phyloP scores from a whole-genome alignment of 2,113 vertebrate genomes.

The Sander vitreus region DNA sequence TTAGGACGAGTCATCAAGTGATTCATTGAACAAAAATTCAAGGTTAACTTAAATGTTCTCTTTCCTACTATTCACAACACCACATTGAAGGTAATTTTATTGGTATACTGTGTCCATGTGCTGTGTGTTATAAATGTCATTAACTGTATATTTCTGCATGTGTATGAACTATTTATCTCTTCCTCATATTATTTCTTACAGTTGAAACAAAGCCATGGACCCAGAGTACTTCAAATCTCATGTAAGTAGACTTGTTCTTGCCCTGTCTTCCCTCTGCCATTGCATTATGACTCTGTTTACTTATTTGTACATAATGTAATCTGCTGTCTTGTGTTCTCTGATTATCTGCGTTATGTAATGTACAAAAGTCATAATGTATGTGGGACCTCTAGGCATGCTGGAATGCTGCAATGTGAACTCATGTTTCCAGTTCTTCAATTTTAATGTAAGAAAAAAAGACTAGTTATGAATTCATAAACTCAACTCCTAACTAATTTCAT shows the following conservation, averaged over 20 bases:
- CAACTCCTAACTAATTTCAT: background rate
- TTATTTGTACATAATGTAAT: background rate
- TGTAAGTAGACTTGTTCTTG: conserved; percentile 47
- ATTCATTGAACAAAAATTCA: background rate
- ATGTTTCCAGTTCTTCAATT: background rate
- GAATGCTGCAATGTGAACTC: background rate
- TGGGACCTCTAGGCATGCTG: background rate
- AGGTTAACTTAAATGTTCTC: background rate
- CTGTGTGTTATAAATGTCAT: background rate
- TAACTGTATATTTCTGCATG: background rate
- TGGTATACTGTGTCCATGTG: background rate
- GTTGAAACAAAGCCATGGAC: conserved; percentile 61
- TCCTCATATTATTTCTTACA: background rate
- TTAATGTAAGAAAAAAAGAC: too few species aligned
- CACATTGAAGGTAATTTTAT: background rate
- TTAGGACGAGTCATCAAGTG: background rate
- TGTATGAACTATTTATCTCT: background rate
- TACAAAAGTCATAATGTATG: background rate
- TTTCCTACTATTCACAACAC: background rate
- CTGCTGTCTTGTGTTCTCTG: background rate
- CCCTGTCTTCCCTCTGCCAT: background rate
- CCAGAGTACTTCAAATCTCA: conserved; percentile 50
- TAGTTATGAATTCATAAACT: background rate
- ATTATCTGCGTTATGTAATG: conserved; percentile 5
- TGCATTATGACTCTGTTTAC: background rate